Evolutionary conservation across 2,888 invertebrate genomes (phyloP), one percentile per base, ranked within the genome.

Genomic region (Cartodere bifasciata): DNA sequence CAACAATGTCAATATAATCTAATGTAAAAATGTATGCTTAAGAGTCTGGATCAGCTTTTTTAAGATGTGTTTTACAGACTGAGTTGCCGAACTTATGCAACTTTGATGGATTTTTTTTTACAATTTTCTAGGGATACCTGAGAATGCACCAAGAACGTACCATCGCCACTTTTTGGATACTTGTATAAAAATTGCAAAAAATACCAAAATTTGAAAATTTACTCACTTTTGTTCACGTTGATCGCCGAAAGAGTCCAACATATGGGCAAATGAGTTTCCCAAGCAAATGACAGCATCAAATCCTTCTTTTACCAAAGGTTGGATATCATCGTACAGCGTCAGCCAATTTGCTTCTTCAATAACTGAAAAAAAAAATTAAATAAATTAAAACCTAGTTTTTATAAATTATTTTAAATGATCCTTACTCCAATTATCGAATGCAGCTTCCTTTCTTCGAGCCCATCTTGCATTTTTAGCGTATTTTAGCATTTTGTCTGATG

Each of bases 291-390:
- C 85, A 0, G 88, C 88, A 61, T 90, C 90, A 52, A 86, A 90
- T 31, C 76, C 72, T 7, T 66, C 68, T 3, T 67, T 69, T 2
- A 75, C 65, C 1, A 73, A 49, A 39, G 72, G 63, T 28, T 70
- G 62, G 16, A 88, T 70, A 50, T 88, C 86, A 17, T 78, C 71
- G 3, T 77, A 72, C 2, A 90, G 54, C 0, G 81, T 81, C 45
- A 88, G 60, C 90, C 90, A 90, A 55, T 87, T 88, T 0, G 87
- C 88, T 63, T 90, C 88, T 55, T 90, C 86, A 49, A 90, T 88
- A 12, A 81, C 88, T 90, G 25, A 33, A 43, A 42, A 14, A 25
- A 34, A 24, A 25, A 35, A 35, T 35, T 28, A 14, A 25, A 34
- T 25, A 25, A 35, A 35, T 35, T 28, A 23, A 22, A 27, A 14